phyloP scores from a whole-genome alignment of 2,888 invertebrate genomes.

The Drosophila multiciliata region DNA sequence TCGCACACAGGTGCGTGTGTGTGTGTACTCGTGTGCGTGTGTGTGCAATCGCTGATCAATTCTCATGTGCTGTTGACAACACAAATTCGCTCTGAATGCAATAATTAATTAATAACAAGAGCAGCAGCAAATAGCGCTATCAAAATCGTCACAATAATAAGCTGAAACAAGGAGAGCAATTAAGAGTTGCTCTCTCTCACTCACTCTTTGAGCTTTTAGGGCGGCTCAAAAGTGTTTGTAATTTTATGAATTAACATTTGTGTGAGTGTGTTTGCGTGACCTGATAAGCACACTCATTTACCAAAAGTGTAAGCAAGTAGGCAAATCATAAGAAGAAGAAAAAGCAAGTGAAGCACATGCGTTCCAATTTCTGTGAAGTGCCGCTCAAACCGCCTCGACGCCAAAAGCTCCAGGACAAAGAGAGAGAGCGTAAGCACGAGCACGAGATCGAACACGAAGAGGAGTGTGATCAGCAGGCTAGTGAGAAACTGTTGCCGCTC shows the following conservation, averaged over 20 bases:
- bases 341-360: conserved; percentile 49
- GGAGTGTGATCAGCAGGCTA: conserved; percentile 10
- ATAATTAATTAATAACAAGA: conserved; percentile 44
- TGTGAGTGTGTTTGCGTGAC: neutral
- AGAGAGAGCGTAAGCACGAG: conserved; percentile 22
- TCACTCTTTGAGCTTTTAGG: neutral
- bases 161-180: conserved; percentile 12
- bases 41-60: conserved; percentile 58
- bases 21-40: conserved; percentile 15
- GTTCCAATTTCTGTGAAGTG: conserved; percentile 40
- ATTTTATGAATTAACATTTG: neutral
- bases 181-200: neutral
- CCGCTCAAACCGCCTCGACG: conserved; percentile 66
- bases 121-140: conserved; percentile 34
- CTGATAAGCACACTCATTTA: conserved; percentile 8
- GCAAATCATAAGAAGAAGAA: neutral
- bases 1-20: conserved; percentile 9
- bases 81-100: conserved; percentile 14
- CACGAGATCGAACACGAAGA: conserved; percentile 2
- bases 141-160: conserved; percentile 53
- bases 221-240: conserved; percentile 23
- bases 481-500: conserved; percentile 42
- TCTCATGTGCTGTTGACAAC: conserved; percentile 55
- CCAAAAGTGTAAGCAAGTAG: neutral
- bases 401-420: conserved; percentile 32